Base-by-base conservation (phyloP, 2,888 invertebrate genomes). In the Drosophila algonquin region DNA sequence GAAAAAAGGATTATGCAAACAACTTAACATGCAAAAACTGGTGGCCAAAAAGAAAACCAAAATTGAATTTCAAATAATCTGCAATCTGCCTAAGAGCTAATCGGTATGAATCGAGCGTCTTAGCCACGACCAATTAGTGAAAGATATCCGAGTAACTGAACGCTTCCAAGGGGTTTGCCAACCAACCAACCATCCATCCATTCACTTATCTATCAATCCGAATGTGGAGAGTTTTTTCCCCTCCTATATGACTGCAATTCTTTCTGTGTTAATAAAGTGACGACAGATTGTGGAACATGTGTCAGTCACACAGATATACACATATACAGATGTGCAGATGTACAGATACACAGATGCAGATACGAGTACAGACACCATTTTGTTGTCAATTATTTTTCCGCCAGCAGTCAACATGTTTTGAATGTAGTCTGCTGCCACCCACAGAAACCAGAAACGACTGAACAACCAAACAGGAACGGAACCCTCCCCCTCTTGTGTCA, bases 381-480 rank as follows among this genome's bases (percentile, higher is more conserved):
- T 65, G 74, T 73, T 76, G 76, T 86, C 81, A 80, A 82, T 82
- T 86, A 83, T 76, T 86, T 83, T 73, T 61, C 50, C 53, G 53
- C 62, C 63, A 76, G 57, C 63, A 68, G 63, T 65, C 67, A 64
- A 71, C 71, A 64, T 58, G 62, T 60, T 74, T 78, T 81, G 50
- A 51, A 45, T 35, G 8, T 48, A 14, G 48, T 14, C 24, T 46
- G 14, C 14, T 2, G 6, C 14, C 48, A 2, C 50, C 57, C 50
- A 14, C 8, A 50, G 16, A 40, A 47, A 48, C 30, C 30, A 10
- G 12, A 47, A 32, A 40, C 50, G 58, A 64, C 54, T 44, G 32
- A 64, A 14, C 53, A 62, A 47, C 45, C 54, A 16, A 57, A 54
- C 58, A 21, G 51, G 59, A 62, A 63, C 54, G 24, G 24, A 24